Evolutionary conservation across 2,113 vertebrate genomes (phyloP).

Genomic region (Balaenoptera acutorostrata): DNA sequence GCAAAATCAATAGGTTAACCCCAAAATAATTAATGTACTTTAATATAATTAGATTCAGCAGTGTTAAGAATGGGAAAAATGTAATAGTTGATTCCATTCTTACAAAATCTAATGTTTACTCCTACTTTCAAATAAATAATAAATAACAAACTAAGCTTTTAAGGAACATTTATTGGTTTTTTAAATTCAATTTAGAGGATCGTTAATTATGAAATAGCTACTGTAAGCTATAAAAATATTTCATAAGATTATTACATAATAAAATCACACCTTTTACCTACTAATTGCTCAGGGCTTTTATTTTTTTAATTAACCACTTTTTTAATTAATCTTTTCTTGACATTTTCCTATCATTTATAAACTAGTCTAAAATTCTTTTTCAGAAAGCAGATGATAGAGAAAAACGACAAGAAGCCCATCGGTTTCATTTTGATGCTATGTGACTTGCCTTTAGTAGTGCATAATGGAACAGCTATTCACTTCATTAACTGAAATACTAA

Average conservation of each 20-base stretch:
- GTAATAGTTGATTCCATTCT: not conserved
- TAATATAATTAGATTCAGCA: not conserved
- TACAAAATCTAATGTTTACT: not conserved
- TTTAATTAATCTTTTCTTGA: not conserved
- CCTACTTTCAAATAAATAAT: not conserved
- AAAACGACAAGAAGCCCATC: constrained; percentile 97
- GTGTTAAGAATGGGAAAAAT: not conserved
- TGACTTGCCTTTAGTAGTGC: constrained; percentile 80
- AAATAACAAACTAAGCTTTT: not conserved
- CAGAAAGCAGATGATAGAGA: constrained; percentile 99
- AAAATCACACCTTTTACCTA: not conserved
- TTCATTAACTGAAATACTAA: constrained; percentile 66
- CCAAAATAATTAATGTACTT: not conserved
- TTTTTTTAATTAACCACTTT: not conserved
- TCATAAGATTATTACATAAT: not conserved
- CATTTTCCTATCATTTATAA: not conserved
- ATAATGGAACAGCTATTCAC: constrained; percentile 55
- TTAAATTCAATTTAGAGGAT: not conserved
- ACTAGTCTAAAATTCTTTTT: constrained; percentile 73
- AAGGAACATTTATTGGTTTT: not conserved
- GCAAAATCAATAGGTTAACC: not conserved
- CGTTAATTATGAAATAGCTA: constrained; percentile 15
- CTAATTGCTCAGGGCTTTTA: not conserved
- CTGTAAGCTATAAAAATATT: not conserved
- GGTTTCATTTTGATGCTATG: constrained; percentile 99